Evolutionary conservation across 1,140 invertebrate genomes (phyloP), one percentile per base, ranked within the genome.

Genomic region (Luehdorfia chinensis): DNA sequence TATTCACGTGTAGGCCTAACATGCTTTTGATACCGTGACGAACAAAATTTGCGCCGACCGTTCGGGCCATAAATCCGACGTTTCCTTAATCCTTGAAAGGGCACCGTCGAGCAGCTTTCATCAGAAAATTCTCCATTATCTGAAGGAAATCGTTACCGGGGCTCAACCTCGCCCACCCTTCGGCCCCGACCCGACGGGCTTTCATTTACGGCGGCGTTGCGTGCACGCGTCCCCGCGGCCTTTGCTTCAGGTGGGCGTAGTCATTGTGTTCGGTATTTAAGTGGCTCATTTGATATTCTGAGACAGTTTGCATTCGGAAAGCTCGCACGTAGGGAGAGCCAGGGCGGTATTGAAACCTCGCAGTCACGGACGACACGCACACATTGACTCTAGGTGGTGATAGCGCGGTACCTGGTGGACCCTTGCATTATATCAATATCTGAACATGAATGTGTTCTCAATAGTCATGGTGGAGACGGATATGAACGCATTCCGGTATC

Each of bases 251-350:
- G 81, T 83, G 72, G 76, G 81, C 71, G 75, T 73, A 75, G 72
- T 73, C 75, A 76, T 83, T 81, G 74, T 78, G 60, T 71, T 78
- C 69, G 61, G 70, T 83, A 81, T 83, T 83, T 83, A 85, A 85
- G 81, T 83, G 70, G 78, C 75, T 85, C 78, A 85, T 85, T 85
- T 83, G 70, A 85, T 81, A 85, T 85, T 85, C 81, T 66, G 67
- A 80, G 78, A 83, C 75, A 80, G 80, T 85, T 75, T 83, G 68
- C 71, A 78, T 84, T 80, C 53, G 70, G 70, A 78, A 76, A 75
- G 66, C 75, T 72, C 66, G 78, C 71, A 80, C 67, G 76, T 79
- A 64, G 64, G 51, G 57, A 64, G 58, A 58, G 55, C 47, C 34
- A 45, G 64, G 51, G 57, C 52, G 50, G 59, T 71, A 77, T 74